These are phyloP conservation scores for Psittacula cyanocephala DNA, from an alignment of 2,113 vertebrate genomes.

Conservation along the genomic window DNA sequence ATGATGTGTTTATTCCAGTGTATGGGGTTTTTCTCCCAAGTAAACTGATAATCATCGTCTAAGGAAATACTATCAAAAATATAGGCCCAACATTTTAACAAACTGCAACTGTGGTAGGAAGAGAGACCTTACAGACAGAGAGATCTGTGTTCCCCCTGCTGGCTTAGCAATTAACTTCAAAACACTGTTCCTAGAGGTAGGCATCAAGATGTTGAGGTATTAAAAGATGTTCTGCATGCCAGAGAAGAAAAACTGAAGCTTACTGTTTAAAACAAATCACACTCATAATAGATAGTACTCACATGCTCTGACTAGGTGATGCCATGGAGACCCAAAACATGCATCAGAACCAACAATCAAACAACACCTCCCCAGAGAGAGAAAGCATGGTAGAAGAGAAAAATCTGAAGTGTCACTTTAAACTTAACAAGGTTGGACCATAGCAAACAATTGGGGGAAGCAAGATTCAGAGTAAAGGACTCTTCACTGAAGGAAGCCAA, in stretches of 20 bases:
- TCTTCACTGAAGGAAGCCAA: conserved; percentile 53
- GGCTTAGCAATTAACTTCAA: conserved; percentile 61
- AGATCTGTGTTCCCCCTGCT: conserved; percentile 71
- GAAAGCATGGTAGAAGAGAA: not conserved
- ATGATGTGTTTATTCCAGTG: not conserved
- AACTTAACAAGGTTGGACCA: conserved; percentile 22
- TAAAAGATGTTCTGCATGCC: not conserved
- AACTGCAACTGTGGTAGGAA: not conserved
- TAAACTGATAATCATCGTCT: not conserved
- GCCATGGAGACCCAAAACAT: not conserved
- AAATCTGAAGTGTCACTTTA: conserved; percentile 51
- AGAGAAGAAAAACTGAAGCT: not conserved
- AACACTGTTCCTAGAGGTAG: conserved; percentile 5
- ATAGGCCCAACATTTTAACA: not conserved
- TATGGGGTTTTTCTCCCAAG: not conserved
- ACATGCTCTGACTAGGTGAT: not conserved
- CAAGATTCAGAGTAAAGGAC: conserved; percentile 39
- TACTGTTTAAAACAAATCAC: not conserved
- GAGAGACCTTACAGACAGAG: not conserved
- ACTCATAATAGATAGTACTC: not conserved
- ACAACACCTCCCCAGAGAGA: not conserved
- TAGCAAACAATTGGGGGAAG: conserved; percentile 55
- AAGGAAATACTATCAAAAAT: not conserved
- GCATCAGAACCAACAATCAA: not conserved
- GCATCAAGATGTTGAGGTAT: not conserved